Evolutionary conservation across 1,140 invertebrate species (phyloP), one percentile per base, ranked within the genome.

Genomic region (Caerostris darwini): DNA sequence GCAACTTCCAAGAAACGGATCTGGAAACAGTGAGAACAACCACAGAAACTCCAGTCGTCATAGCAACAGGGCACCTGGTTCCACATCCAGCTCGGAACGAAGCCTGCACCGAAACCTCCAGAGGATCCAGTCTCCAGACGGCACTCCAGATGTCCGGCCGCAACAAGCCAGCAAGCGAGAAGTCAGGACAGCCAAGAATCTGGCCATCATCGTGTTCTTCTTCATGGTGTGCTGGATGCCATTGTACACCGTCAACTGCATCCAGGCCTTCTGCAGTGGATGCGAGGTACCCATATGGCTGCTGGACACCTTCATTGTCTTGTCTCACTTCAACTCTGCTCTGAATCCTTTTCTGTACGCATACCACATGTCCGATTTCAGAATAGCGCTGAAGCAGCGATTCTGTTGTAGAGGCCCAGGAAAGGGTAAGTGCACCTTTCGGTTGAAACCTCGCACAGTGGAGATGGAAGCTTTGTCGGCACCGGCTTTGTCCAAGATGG

Each of bases 151-250:
- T 12, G 82, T 56, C 8, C 59, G 58, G 2, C 86, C 92, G 14
- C 67, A 92, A 17, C 94, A 95, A 34, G 93, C 95, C 61, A 95
- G 93, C 90, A 98, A 95, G 69, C 96, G 98, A n/a, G 98, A 99
- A 95, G 98, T 98, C 3, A 98, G 98, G 96, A 98, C 98, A 7
- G 98, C 98, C 2, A 98, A 98, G 95, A 99, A 98, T 96, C 97
- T 99, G 0, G 98, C 98, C 71, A 97, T 98, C 94, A 99, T 99
- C 87, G 98, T 99, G 2, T 96, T 98, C 61, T 98, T 99, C 96
- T 99, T 99, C 96, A 98, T 99, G 96, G 97, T 99, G 82, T 99
- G 98, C 95, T 99, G 98, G 98, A 98, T 99, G 86, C 98, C 98
- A 0, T 96, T 99, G 4, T 99, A 99, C 96, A 98, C 98, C 54